Conservation (phyloP, 2,797 vertebrate genomes). For the Sebastiscus albofasciatus region DNA sequence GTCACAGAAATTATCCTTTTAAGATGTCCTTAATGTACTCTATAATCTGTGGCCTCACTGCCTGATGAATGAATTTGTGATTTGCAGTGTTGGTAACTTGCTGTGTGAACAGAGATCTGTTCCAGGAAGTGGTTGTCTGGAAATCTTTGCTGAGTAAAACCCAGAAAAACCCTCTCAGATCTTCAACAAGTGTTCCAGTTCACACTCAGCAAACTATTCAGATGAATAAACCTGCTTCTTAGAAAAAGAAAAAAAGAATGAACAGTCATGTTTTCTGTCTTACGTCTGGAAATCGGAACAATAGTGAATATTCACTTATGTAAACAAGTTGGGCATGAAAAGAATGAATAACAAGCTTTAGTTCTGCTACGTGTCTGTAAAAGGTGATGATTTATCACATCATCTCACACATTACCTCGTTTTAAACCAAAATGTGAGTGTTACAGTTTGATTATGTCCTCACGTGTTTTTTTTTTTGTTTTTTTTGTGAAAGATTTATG, state of each 20-base stretch:
- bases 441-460: not conserved
- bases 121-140: not conserved
- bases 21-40: not conserved
- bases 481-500: not conserved
- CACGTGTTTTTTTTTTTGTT: not conserved
- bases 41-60: no score
- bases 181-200: not conserved
- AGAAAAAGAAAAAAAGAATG: not conserved
- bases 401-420: not conserved
- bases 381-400: not conserved
- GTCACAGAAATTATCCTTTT: not conserved
- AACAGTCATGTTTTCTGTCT: not conserved
- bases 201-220: not conserved
- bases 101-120: not conserved
- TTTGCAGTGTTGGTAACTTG: not conserved
- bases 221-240: no score
- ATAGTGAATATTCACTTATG: not conserved
- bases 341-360: constrained; percentile 10
- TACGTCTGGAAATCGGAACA: not conserved
- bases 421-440: not conserved
- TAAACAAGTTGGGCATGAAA: not conserved
- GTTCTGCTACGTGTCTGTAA: not conserved
- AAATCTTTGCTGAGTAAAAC: not conserved
- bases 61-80: not conserved
- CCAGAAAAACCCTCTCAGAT: no score